Conservation (phyloP, 2,888 invertebrate species). For the Halocaridina rubra region DNA sequence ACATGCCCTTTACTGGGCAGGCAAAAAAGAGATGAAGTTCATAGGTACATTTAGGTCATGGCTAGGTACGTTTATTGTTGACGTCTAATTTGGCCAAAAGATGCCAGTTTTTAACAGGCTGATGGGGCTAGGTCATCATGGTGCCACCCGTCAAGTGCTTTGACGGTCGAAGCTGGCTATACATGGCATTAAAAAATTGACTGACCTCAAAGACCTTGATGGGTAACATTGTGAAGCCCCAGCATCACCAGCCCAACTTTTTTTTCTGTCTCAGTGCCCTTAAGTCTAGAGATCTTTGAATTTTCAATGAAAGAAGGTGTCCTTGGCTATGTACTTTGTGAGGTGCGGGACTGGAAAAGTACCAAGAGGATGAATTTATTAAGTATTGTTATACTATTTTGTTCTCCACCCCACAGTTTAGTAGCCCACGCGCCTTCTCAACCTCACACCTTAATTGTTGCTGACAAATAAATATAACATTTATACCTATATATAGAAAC, state of each 20-base stretch:
- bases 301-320: conserved; percentile 5
- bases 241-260: conserved; percentile 27
- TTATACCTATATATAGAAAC: conserved; percentile 15
- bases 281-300: background rate
- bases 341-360: background rate
- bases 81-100: no score
- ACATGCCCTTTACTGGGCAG: no score
- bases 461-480: conserved; percentile 32
- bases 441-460: background rate
- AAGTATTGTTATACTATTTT: background rate
- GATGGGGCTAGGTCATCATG: conserved; percentile 26
- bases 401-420: background rate
- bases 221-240: conserved; percentile 37
- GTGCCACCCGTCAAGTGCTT: conserved; percentile 36
- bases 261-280: background rate
- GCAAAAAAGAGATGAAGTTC: no score
- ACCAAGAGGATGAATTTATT: background rate
- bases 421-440: background rate
- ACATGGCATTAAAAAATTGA: background rate
- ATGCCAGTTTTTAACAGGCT: no score
- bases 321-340: no score
- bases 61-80: no score
- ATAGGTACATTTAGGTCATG: no score
- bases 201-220: conserved; percentile 31
- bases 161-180: background rate